phyloP scores from a whole-genome alignment of 1,140 invertebrate genomes.

The Ceratosolen solmsi region DNA sequence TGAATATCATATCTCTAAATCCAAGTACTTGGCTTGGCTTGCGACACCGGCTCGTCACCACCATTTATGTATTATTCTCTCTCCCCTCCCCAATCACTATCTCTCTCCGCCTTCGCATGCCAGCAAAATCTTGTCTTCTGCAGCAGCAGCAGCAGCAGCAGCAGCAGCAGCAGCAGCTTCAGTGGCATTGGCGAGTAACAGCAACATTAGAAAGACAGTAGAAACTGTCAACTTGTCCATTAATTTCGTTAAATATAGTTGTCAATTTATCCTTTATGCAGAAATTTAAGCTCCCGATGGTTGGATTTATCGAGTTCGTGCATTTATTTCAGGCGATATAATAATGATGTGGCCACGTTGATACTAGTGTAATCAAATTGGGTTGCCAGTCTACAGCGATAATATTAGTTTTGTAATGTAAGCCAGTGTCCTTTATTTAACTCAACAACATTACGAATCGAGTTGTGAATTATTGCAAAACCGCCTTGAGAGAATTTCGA shows the following conservation, averaged over 20 bases:
- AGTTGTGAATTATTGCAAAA: not conserved
- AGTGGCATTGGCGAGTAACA: not conserved
- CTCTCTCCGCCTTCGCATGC: not conserved
- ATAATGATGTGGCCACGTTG: not conserved
- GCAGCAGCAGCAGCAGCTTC: not conserved
- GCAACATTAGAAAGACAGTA: too few relatives aligned
- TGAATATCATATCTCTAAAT: too few relatives aligned
- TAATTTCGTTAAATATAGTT: not conserved
- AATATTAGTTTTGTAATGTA: not conserved
- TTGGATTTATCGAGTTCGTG: not conserved
- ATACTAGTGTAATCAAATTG: not conserved
- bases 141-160: not conserved
- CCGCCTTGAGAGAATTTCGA: conserved; percentile 1
- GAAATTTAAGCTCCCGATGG: not conserved
- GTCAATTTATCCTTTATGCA: not conserved
- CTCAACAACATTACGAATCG: not conserved
- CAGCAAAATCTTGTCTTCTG: conserved; percentile 39
- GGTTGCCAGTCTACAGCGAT: not conserved
- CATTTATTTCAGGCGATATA: not conserved
- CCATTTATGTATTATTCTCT: not conserved
- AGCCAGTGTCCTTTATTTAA: not conserved
- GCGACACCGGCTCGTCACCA: not conserved
- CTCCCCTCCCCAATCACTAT: not conserved
- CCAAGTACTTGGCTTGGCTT: too few relatives aligned
- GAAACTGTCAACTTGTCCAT: not conserved